These are phyloP conservation scores for Ptychadena robeensis DNA, from an alignment of 2,797 vertebrate genomes.

Conservation along the genomic window DNA sequence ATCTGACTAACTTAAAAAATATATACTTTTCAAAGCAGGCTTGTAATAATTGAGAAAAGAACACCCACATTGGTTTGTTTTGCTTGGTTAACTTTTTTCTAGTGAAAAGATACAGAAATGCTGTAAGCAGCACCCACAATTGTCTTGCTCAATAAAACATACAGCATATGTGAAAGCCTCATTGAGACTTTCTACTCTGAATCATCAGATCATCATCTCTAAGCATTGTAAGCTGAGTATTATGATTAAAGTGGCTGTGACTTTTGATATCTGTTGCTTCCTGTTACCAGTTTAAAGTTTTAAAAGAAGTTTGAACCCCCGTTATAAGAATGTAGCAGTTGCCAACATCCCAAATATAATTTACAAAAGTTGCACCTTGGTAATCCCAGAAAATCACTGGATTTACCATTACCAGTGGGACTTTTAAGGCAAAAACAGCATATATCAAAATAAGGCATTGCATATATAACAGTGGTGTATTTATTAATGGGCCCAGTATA, in stretches of 20 bases:
- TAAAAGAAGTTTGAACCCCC: too few relatives aligned
- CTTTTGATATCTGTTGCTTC: not conserved
- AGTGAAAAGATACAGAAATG: not conserved
- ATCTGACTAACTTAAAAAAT: not conserved
- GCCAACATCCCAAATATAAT: too few relatives aligned
- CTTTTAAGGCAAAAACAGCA: too few relatives aligned
- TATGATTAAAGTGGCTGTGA: not conserved
- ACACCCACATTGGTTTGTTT: not conserved
- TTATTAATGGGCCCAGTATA: too few relatives aligned
- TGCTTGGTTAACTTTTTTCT: not conserved
- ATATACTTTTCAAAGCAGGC: not conserved
- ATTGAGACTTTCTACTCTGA: slow-evolving; percentile 73
- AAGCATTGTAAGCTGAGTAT: not conserved
- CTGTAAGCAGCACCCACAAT: slow-evolving; percentile 71
- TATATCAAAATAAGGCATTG: too few relatives aligned
- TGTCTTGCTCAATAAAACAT: slow-evolving; percentile 10
- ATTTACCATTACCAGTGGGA: too few relatives aligned
- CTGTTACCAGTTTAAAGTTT: not conserved
- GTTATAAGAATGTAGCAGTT: too few relatives aligned
- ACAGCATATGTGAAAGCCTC: slow-evolving; percentile 64
- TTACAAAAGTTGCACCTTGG: too few relatives aligned
- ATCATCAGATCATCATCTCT: slow-evolving; percentile 64
- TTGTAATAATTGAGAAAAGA: not conserved
- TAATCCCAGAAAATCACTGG: too few relatives aligned
- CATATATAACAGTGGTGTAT: too few relatives aligned